Percentiles rank a stretch among this genome's conserved stretches.
phyloP scores from a whole-genome alignment of 2,888 invertebrate species.

The Taenaris catops region DNA sequence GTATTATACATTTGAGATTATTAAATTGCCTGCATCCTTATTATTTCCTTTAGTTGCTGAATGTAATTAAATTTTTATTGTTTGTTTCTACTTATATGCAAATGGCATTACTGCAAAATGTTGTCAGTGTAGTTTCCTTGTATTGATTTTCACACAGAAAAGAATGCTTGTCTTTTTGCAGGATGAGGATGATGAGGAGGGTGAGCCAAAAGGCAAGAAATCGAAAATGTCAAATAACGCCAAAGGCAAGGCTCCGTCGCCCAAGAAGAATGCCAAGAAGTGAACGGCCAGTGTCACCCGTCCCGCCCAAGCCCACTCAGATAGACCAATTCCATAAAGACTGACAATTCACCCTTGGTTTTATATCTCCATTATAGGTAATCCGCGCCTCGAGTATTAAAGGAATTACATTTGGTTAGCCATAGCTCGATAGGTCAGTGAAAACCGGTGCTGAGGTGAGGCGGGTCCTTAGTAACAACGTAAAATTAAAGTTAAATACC shows the following conservation, averaged over 20 bases:
- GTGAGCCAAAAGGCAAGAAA: conserved; percentile 89
- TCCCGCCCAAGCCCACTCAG: conserved; percentile 19
- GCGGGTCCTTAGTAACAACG: conserved; percentile 43
- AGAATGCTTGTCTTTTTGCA: no score
- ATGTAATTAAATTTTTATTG: no score
- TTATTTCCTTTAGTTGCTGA: no score
- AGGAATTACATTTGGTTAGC: conserved; percentile 10
- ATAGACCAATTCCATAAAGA: conserved; percentile 21
- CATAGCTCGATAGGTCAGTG: background rate
- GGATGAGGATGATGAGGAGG: conserved; percentile 87
- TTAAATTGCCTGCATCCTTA: no score
- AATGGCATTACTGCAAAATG: no score
- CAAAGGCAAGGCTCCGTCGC: conserved; percentile 84
- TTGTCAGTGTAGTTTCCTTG: no score
- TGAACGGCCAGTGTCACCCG: conserved; percentile 39
- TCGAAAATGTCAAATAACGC: conserved; percentile 86
- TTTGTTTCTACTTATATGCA: no score
- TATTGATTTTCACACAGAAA: no score
- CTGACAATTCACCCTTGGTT: conserved; percentile 18
- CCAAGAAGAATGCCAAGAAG: conserved; percentile 85
- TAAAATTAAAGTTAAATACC: no score
- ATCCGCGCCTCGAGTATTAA: conserved; percentile 10
- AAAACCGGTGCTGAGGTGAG: conserved; percentile 12
- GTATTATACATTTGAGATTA: no score
- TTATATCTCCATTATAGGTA: conserved; percentile 17